Percentiles rank a stretch among this genome's conserved stretches.
phyloP scores from a whole-genome alignment of 2,797 vertebrate genomes.

The Myioborus melanocephalus region DNA sequence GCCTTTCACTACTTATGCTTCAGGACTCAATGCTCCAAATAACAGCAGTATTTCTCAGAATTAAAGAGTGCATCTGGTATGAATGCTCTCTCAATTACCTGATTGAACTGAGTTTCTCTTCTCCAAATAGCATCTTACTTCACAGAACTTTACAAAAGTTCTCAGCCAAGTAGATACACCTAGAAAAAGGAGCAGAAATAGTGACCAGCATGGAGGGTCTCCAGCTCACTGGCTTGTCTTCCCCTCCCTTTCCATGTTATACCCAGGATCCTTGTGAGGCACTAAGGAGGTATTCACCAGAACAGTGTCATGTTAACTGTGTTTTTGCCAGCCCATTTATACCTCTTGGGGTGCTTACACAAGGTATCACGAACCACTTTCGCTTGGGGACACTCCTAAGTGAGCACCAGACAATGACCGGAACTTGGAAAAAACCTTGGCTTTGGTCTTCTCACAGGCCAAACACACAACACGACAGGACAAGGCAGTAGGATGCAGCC shows the following conservation, averaged over 20 bases:
- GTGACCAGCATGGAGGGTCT: neutral
- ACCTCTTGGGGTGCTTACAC: neutral
- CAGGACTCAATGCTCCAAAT: neutral
- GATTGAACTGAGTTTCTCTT: neutral
- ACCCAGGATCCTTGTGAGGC: neutral
- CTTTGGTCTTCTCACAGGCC: neutral
- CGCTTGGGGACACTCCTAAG: neutral
- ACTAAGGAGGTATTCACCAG: neutral
- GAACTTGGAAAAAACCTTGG: neutral
- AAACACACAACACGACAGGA: neutral
- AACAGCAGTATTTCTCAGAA: neutral
- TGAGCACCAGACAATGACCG: neutral
- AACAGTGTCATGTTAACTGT: rapidly evolving
- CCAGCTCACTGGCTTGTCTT: neutral
- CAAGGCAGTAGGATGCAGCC: neutral
- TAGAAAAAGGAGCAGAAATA: neutral
- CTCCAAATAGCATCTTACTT: neutral
- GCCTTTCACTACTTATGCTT: neutral
- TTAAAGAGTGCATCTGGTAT: neutral
- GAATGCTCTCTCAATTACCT: neutral
- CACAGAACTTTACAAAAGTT: neutral
- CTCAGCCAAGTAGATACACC: neutral
- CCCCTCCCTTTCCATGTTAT: neutral
- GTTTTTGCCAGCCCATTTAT: rapidly evolving
- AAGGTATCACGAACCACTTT: neutral